These are phyloP conservation scores for Noctua fimbriata DNA, from an alignment of 2,888 invertebrate genomes.

Conservation along the genomic window DNA sequence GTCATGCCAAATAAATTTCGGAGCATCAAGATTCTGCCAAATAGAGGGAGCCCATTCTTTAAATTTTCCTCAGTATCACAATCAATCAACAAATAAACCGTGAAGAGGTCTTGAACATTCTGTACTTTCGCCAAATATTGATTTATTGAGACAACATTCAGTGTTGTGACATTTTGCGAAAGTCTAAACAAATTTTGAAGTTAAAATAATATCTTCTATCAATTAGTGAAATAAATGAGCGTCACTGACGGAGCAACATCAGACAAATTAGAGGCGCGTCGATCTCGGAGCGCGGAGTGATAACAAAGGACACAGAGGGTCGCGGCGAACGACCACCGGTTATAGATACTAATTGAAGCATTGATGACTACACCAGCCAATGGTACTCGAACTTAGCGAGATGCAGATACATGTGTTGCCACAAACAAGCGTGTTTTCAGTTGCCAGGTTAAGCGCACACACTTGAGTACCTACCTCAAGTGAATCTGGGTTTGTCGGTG, in stretches of 20 bases:
- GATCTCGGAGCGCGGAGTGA: not conserved
- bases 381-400: not conserved
- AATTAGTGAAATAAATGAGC: slow-evolving; percentile 31
- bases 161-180: not conserved
- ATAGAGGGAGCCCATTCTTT: not conserved
- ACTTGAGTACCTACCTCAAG: too few species aligned
- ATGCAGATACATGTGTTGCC: not conserved
- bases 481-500: not conserved
- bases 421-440: not conserved
- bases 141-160: slow-evolving; percentile 1
- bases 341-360: slow-evolving; percentile 16
- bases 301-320: not conserved
- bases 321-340: slow-evolving; percentile 5
- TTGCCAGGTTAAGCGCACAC: not conserved
- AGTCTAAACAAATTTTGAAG: slow-evolving; percentile 6
- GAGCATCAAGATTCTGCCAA: too few species aligned
- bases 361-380: slow-evolving; percentile 2
- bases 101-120: not conserved
- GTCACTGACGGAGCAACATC: slow-evolving; percentile 27
- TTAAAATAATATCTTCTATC: slow-evolving; percentile 24
- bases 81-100: not conserved
- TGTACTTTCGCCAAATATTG: not conserved
- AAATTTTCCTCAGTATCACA: not conserved
- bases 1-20: too few species aligned
- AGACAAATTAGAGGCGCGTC: slow-evolving; percentile 36